Base-by-base conservation (phyloP, 2,888 invertebrate species). In the Embidobia sp. region DNA sequence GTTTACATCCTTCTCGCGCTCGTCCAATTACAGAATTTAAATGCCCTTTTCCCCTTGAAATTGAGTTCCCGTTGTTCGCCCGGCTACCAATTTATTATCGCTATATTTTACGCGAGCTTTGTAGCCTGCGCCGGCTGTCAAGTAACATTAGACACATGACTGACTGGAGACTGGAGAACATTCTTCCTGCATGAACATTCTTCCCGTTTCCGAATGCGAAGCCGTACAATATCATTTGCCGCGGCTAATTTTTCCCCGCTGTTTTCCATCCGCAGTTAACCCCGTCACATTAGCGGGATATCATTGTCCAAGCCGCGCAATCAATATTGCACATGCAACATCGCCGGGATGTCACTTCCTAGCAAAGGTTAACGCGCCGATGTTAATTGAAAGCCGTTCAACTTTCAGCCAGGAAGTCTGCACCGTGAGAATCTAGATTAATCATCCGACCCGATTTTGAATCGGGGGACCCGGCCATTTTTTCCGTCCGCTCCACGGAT, bases 381-480 rank as follows among this genome's bases (percentile, higher is more conserved):
- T 48, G 61, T 61, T 61, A 61, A 61, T 61, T 61, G 33, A 48
- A 61, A 27, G 48, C 27, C 37, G 61, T 48, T 51, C 6, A 40
- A 64, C 64, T 49, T 51, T 51, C 64, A 64, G 51, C 42, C 64
- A 51, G 64, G 64, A 64, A 64, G 64, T 64, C 19, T 3, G 22
- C 13, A 37, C 42, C 64, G 64, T 64, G 64, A 64, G 64, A 64
- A 64, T 64, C 49, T 31, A 33, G 51, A 64, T 48, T 63, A 63
- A 48, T 49, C 48, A 63, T 63, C 27, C 29, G 40, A 18, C 16
- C 48, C 7, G 6, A 26, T 48, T 61, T 48, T 48, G 15, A 31
- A 1, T 1, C 10, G 5, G 3, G n/a, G n/a, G n/a, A n/a, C 2
- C 13, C 40, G 16, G 13, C 26, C 19, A 18, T 48, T 61, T 61